Evolutionary conservation across 2,888 invertebrate genomes (phyloP).

Genomic region (Scrobipalpa costella): DNA sequence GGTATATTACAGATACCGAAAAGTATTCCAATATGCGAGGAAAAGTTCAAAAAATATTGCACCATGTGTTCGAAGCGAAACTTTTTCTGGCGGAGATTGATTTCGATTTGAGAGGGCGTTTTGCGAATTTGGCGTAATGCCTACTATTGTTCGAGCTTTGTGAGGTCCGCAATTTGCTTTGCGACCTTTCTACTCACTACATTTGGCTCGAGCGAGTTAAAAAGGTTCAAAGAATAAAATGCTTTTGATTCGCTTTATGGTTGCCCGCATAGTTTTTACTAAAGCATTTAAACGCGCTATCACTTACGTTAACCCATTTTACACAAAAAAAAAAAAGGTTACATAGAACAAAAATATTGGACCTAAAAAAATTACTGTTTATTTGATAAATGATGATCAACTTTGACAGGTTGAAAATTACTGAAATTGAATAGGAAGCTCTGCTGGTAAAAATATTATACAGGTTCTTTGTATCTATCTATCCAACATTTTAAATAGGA

Average conservation of each 20-base stretch:
- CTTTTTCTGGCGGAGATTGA: constrained; percentile 29
- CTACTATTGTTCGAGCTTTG: constrained; percentile 27
- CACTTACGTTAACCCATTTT: too few relatives aligned
- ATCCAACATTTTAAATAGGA: too few relatives aligned
- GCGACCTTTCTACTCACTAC: constrained; percentile 5
- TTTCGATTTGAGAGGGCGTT: constrained; percentile 28
- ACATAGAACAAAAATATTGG: too few relatives aligned
- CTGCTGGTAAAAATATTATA: too few relatives aligned
- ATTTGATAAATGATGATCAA: too few relatives aligned
- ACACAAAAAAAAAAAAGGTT: too few relatives aligned
- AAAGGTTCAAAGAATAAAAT: constrained; percentile 1
- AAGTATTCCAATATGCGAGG: constrained; percentile 13
- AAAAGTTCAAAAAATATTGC: constrained; percentile 12
- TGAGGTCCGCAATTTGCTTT: constrained; percentile 24
- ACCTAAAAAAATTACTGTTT: too few relatives aligned
- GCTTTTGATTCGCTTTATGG: background rate
- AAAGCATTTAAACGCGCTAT: background rate
- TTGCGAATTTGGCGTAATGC: constrained; percentile 29
- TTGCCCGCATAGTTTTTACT: background rate
- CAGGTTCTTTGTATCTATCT: too few relatives aligned
- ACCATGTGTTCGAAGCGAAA: constrained; percentile 21
- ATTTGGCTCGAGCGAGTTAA: constrained; percentile 1
- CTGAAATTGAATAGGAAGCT: too few relatives aligned
- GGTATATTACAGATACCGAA: background rate
- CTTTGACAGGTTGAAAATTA: too few relatives aligned